Base-by-base conservation (phyloP, 1,140 invertebrate genomes). In the Megalonaias nervosa region DNA sequence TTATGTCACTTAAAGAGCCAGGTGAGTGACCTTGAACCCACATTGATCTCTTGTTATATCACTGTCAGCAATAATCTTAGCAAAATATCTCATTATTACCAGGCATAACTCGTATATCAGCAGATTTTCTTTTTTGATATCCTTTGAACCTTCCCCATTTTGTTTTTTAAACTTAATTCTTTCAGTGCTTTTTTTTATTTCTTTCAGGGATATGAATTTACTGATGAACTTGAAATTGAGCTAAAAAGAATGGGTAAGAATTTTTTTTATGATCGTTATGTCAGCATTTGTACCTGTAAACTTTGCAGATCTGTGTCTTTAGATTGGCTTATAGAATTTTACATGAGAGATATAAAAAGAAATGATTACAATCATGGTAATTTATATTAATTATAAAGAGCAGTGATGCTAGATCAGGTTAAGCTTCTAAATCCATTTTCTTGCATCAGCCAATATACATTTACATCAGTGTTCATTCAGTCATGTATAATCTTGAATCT, bases 231-330 rank as follows among this genome's bases (percentile, higher is more conserved):
- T 1, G 92, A 94, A 56, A 91, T 93, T 56, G 95, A 96, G 86
- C 92, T 98, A 5, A 97, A 95, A 89, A 94, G 93, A 74, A 94
- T 92, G 92, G 94, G 94, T 94, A 88, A 82, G 80, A 67, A 38
- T 68, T 58, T 72, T 16, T 82, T 21, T 31, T 13, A 0, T 26
- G 26, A 67, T 23, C 12, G 26, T 21, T 9, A 23, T 17, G n/a
- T 12, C 65, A 31, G 16, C 23, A 62, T 62, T 26, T 21, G 66
- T 55, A 64, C 55, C 19, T 55, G 58, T 48, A 55, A 65, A 15
- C 66, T 73, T 66, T 57, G 57, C 14, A 31, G 56, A 48, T 21
- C 23, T 64, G 57, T 73, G 23, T 21, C 48, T 57, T 58, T 61
- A 66, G 71, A 55, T 38, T 64, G 64, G 2, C 64, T 65, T 12